A percentile compares a stretch with the other conserved stretches of the same genome.
Conservation (phyloP, 2,113 vertebrate species). For the Eretmodus cyanostictus region DNA sequence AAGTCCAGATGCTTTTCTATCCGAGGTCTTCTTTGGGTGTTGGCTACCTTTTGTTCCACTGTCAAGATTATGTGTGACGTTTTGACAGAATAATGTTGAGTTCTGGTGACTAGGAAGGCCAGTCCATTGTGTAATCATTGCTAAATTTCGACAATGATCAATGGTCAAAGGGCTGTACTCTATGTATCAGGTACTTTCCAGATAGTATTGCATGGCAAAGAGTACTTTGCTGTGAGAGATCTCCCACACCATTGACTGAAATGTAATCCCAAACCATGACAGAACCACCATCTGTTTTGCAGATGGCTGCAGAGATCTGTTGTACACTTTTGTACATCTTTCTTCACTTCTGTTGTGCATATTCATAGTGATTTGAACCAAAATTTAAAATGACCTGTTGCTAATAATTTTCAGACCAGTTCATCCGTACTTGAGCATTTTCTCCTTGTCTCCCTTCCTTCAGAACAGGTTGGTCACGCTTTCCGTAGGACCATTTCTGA, state of each 20-base stretch:
- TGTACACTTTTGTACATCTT: background rate
- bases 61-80: background rate
- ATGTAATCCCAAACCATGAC: background rate
- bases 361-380: background rate
- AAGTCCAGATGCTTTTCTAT: background rate
- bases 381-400: background rate
- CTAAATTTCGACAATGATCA: background rate
- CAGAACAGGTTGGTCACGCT: background rate
- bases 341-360: background rate
- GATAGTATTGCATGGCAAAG: background rate
- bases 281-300: background rate
- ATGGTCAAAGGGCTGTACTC: background rate
- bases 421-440: accelerated
- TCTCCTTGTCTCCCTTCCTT: background rate
- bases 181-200: background rate
- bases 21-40: background rate
- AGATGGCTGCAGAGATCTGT: background rate
- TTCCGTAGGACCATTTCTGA: background rate
- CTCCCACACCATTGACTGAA: background rate
- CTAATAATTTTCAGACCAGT: background rate
- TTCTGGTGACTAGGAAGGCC: background rate
- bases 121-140: background rate
- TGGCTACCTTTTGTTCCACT: background rate
- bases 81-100: background rate
- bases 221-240: background rate